Evolutionary conservation across 2,113 vertebrate genomes (phyloP), one percentile per base, ranked within the genome.

Genomic region (Clarias gariepinus): DNA sequence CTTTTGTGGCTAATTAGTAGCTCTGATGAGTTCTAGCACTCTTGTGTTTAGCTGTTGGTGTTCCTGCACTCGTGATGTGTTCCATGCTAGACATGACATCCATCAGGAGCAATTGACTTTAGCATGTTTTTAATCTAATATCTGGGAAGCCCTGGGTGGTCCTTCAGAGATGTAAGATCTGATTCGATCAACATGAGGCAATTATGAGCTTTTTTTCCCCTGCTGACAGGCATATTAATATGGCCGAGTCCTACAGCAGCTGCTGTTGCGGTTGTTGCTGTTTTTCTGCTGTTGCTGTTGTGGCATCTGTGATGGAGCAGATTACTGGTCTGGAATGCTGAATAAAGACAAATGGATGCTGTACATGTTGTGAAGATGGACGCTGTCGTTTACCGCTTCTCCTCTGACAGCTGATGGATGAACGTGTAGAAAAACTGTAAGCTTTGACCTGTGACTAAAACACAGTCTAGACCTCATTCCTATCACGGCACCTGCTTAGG

Each of bases 151-250:
- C 66, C 36, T 25, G 82, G 86, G 85, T 88, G 88, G 87, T 78
- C 68, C 80, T 47, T 77, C 36, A 86, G 36, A 87, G 18, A 79
- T 55, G 76, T 30, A 81, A 82, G 57, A 85, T 89, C 85, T 69
- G 78, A 86, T 87, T 89, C 57, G 89, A 86, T 80, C 63, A 76
- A 86, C 69, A 86, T 89, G 61, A 89, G 82, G 84, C 81, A 87
- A 86, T 90, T 86, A 90, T 61, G 82, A 33, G 36, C 66, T 57
- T 81, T 81, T 90, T 87, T 36, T 7, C 47, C 47, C 47, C 83
- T 89, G 86, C 71, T 91, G 89, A 90, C 86, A 91, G 78, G 79
- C 74, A 85, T 85, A 83, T 91, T 87, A 89, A 91, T 89, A 86
- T 69, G 16, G 52, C 83, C 30, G 25, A 80, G 57, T 69, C 55